These are phyloP conservation scores for Propithecus perrieri DNA, from an alignment of 2,797 vertebrate species.

Conservation along the genomic window DNA sequence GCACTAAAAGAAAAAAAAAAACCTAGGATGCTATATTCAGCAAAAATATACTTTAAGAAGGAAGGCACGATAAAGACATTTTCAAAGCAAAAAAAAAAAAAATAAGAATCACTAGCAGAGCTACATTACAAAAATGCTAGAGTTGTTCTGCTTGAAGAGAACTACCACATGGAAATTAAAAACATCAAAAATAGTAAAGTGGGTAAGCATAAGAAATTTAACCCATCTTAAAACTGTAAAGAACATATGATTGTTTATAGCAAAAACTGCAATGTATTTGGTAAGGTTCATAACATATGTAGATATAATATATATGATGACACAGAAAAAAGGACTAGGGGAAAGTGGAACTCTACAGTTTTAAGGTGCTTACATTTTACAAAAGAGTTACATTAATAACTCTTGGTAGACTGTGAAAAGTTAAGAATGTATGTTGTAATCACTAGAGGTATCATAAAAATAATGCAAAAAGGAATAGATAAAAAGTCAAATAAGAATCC, in stretches of 20 bases:
- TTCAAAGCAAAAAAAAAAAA: background rate
- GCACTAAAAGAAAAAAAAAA: background rate
- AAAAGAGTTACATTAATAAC: background rate
- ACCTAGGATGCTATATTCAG: background rate
- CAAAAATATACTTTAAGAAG: slow-evolving; percentile 19
- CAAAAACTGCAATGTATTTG: background rate
- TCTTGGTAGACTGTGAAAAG: background rate
- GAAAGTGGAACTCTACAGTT: background rate
- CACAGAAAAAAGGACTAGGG: background rate
- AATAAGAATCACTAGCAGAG: background rate
- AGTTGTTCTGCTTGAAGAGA: background rate
- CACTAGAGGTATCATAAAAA: background rate
- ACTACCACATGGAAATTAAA: background rate
- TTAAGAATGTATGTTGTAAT: background rate
- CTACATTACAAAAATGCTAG: background rate
- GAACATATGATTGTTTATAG: background rate
- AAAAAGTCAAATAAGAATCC: background rate
- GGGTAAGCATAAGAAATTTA: background rate
- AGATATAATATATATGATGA: background rate
- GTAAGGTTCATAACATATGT: background rate
- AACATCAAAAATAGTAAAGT: background rate
- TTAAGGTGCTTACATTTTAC: background rate
- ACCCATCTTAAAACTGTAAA: background rate
- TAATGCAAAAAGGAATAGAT: background rate
- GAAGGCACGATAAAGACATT: background rate